These are phyloP conservation scores for Thinocorus orbignyianus DNA, from an alignment of 2,113 vertebrate genomes.

Conservation along the genomic window DNA sequence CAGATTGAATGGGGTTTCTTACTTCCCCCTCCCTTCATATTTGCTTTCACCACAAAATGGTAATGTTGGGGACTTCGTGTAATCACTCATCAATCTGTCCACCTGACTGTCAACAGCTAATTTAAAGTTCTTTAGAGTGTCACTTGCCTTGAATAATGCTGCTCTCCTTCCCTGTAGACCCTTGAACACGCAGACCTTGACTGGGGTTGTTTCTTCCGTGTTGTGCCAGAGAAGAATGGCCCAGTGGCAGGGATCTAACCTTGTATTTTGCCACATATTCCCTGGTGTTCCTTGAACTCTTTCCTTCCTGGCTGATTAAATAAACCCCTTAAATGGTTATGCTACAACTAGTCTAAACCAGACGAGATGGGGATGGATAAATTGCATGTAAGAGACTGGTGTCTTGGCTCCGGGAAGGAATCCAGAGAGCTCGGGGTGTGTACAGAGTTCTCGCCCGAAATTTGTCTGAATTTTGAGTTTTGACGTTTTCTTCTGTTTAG, in stretches of 20 bases:
- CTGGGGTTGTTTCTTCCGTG: constrained; percentile 7
- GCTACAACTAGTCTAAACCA: background rate
- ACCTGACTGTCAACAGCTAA: constrained; percentile 58
- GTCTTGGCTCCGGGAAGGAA: constrained; percentile 18
- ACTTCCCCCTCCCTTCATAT: background rate
- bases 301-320: constrained; percentile 4
- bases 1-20: background rate
- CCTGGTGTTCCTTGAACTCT: constrained; percentile 14
- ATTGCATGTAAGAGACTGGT: background rate
- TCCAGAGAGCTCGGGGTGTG: background rate
- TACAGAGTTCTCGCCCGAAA: background rate
- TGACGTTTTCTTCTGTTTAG: constrained; percentile 5
- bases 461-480: background rate
- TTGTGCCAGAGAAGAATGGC: constrained; percentile 6
- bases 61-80: background rate
- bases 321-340: background rate
- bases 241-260: background rate
- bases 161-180: background rate
- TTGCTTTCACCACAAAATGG: constrained; percentile 35
- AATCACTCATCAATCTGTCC: constrained; percentile 45
- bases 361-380: background rate
- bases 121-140: constrained; percentile 63
- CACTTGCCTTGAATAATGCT: constrained; percentile 52
- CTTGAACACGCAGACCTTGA: background rate
- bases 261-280: constrained; percentile 26